phyloP scores from a whole-genome alignment of 2,888 invertebrate species.

The Unio delphinus region DNA sequence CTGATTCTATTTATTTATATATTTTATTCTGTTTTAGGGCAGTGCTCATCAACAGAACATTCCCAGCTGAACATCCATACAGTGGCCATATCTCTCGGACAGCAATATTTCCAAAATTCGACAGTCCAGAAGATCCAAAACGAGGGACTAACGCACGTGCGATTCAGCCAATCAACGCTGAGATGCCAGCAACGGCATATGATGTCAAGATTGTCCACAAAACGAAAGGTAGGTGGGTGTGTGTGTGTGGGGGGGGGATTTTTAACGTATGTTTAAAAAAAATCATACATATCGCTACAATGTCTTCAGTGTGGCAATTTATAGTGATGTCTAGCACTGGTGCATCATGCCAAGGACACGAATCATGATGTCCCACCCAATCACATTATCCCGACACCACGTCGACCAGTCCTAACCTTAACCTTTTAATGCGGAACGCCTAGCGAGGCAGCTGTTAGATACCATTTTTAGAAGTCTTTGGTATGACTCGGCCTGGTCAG shows the following conservation, averaged over 20 bases:
- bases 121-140: conserved; percentile 63
- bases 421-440: too few species aligned
- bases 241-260: too few species aligned
- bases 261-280: too few species aligned
- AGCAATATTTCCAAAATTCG: conserved; percentile 66
- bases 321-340: too few species aligned
- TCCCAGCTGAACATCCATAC: conserved; percentile 69
- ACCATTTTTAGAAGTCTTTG: too few species aligned
- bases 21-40: conserved; percentile 38
- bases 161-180: conserved; percentile 58
- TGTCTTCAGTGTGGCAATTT: too few species aligned
- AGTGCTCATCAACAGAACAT: conserved; percentile 60
- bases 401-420: too few species aligned
- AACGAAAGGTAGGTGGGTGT: conserved; percentile 48
- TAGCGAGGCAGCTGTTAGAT: too few species aligned
- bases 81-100: conserved; percentile 63
- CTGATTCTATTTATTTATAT: background rate
- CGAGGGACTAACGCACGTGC: conserved; percentile 57
- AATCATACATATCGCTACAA: too few species aligned
- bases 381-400: too few species aligned
- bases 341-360: too few species aligned
- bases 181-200: conserved; percentile 64
- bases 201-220: conserved; percentile 60
- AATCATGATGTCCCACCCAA: too few species aligned
- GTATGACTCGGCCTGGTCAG: conserved; percentile 23